phyloP scores from a whole-genome alignment of 2,888 invertebrate species.

The Acrobasis consociella region DNA sequence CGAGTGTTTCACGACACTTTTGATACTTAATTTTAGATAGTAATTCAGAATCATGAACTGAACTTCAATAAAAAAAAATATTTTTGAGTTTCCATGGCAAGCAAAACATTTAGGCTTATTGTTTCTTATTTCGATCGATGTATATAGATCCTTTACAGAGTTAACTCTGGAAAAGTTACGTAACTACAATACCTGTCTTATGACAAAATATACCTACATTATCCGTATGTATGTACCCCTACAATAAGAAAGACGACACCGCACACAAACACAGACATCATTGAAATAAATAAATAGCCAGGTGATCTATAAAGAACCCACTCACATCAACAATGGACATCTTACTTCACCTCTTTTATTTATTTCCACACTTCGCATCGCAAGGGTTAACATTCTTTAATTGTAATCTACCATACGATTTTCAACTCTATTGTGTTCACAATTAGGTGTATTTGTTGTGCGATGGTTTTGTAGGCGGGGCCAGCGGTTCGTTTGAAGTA shows the following conservation, averaged over 20 bases:
- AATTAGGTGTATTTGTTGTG: conserved; percentile 3
- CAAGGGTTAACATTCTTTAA: conserved; percentile 28
- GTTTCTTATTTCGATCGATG: no score
- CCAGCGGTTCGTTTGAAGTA: conserved; percentile 28
- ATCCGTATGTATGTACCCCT: no score
- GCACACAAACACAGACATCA: conserved; percentile 1
- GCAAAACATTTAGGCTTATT: no score
- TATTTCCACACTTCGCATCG: conserved; percentile 27
- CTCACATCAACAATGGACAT: conserved; percentile 8
- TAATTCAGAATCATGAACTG: no score
- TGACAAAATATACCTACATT: no score
- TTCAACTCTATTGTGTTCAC: not conserved
- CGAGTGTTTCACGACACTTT: no score
- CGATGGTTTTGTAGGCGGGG: conserved; percentile 15
- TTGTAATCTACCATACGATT: conserved; percentile 3
- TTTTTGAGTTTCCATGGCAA: no score
- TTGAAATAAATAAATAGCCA: conserved; percentile 17
- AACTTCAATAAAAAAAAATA: no score
- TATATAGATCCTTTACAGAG: no score
- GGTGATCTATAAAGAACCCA: conserved; percentile 10
- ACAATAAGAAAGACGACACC: not conserved
- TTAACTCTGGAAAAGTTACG: no score
- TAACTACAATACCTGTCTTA: no score
- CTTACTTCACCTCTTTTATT: conserved; percentile 17
- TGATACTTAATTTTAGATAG: no score